These are phyloP conservation scores for Drosophila sechellia DNA, from an alignment of 1,140 invertebrate species.

Conservation along the genomic window DNA sequence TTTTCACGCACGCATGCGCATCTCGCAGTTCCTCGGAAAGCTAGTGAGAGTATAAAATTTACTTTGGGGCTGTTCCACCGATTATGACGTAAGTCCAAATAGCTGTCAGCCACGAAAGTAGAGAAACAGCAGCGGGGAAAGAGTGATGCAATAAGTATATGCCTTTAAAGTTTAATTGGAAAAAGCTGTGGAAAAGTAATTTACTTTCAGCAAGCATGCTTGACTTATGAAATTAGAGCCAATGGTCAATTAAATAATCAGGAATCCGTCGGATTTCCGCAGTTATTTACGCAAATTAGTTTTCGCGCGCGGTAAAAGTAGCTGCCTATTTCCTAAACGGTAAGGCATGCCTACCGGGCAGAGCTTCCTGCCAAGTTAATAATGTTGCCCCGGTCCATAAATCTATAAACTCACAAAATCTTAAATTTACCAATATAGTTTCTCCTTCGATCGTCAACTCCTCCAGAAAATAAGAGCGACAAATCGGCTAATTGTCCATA, in stretches of 20 bases:
- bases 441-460: no score
- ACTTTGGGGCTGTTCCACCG: slow-evolving; percentile 51
- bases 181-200: slow-evolving; percentile 51
- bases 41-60: slow-evolving; percentile 74
- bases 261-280: slow-evolving; percentile 63
- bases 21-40: slow-evolving; percentile 14
- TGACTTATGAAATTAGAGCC: slow-evolving; percentile 27
- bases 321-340: slow-evolving; percentile 20
- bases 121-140: slow-evolving; percentile 21
- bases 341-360: slow-evolving; percentile 28
- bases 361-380: slow-evolving; percentile 6
- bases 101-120: not conserved
- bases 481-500: no score
- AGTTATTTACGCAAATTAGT: slow-evolving; percentile 56
- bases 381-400: no score
- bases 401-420: no score
- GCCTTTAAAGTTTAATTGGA: slow-evolving; percentile 41
- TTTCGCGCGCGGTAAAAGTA: slow-evolving; percentile 29
- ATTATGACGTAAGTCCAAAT: slow-evolving; percentile 60
- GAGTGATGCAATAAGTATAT: slow-evolving; percentile 39
- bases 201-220: slow-evolving; percentile 34
- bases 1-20: slow-evolving; percentile 77
- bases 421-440: no score
- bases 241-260: slow-evolving; percentile 33
- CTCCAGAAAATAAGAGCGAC: no score